Evolutionary conservation across 1,140 invertebrate species (phyloP), one percentile per base, ranked within the genome.

Genomic region (Drosophila biarmipes): DNA sequence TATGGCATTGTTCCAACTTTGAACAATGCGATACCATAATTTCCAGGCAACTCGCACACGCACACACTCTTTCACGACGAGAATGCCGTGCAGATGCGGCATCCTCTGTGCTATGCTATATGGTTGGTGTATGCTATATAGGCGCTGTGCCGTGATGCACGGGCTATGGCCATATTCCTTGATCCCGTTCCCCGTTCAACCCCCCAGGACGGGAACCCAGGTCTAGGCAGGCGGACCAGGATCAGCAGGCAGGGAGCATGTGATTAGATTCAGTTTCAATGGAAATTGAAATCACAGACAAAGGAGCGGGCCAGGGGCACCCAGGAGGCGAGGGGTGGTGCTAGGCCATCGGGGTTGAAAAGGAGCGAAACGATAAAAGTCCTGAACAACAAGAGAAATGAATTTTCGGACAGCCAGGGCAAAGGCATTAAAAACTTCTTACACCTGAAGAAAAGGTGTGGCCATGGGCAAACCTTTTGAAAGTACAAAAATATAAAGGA

Each of bases 221-320:
- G 61, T 37, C 54, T 56, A 56, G 73, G 57, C 72, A 34, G 40
- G 63, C 54, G 48, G 48, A 19, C 63, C 52, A 69, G 84, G 73
- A 87, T 79, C 84, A 89, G 79, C 81, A 80, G 74, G 73, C 68
- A 87, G 51, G 58, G 73, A 81, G 66, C 85, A 87, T 79, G 84
- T 89, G 85, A 89, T 89, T 89, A 89, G 84, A 89, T 89, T 89
- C 84, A 89, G 84, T 89, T 89, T 89, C 84, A 89, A 84, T 89
- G 79, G 68, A 89, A 89, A 90, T 89, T 90, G 85, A 90, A 89
- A 89, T 90, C 84, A 84, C 80, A 89, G 73, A 89, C 84, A 89
- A 84, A 89, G 56, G 27, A 75, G 43, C 40, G 42, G 38, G 46
- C 52, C 38, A n/a, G 17, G 15, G 19, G 51, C 45, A 40, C 31